Evolutionary conservation across 2,888 invertebrate species (phyloP).

Genomic region (Lissonota sp.): DNA sequence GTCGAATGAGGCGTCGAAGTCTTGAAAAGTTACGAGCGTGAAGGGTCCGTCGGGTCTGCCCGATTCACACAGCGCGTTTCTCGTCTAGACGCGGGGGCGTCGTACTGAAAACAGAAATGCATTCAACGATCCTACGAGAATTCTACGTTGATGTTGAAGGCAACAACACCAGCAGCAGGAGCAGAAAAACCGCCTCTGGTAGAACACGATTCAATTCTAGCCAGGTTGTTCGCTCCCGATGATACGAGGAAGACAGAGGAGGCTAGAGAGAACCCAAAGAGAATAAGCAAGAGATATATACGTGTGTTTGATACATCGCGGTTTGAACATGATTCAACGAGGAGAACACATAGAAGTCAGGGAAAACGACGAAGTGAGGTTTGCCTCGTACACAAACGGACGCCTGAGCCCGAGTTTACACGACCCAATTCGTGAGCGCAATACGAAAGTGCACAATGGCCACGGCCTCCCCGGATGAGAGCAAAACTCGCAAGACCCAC

Average conservation of each 20-base stretch:
- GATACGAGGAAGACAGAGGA: constrained; percentile 31
- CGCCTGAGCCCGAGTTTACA: constrained; percentile 57
- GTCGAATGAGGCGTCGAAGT: background rate
- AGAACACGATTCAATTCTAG: constrained; percentile 57
- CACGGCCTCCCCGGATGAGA: constrained; percentile 14
- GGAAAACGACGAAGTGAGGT: constrained; percentile 13
- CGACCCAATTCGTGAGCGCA: constrained; percentile 62
- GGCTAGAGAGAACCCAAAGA: background rate
- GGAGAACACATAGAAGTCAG: constrained; percentile 32
- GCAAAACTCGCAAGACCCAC: constrained; percentile 9
- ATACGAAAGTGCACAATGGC: constrained; percentile 60
- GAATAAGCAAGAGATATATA: constrained; percentile 29
- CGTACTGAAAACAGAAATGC: constrained; percentile 58
- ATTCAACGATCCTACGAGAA: constrained; percentile 56
- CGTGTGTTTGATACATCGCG: constrained; percentile 19
- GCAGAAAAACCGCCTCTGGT: constrained; percentile 48
- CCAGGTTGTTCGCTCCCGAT: constrained; percentile 13
- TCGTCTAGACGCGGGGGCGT: constrained; percentile 66
- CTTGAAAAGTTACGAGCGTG: no score
- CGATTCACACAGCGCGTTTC: constrained; percentile 25
- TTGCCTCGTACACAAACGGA: constrained; percentile 42
- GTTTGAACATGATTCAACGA: constrained; percentile 47
- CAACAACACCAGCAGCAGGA: constrained; percentile 1
- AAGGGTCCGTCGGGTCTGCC: background rate
- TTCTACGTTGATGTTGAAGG: constrained; percentile 28